Evolutionary conservation across 2,888 invertebrate genomes (phyloP).

Genomic region (Agrochola circellaris): DNA sequence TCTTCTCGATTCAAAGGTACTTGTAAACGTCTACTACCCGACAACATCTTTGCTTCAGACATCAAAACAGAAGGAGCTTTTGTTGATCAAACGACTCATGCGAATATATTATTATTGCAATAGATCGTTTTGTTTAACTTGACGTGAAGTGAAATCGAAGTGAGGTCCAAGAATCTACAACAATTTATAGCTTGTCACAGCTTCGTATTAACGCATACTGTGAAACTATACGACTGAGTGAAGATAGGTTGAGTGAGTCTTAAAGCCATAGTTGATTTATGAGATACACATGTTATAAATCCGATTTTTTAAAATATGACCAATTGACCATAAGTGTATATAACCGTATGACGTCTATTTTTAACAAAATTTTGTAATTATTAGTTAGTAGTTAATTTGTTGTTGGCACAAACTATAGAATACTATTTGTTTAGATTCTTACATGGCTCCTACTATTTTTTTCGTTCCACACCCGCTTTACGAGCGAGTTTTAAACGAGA

Average conservation of each 20-base stretch:
- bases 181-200: not conserved
- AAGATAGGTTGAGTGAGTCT: not conserved
- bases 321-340: no score
- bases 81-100: not conserved
- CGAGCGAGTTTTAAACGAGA: no score
- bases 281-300: no score
- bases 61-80: not conserved
- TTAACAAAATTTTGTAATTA: no score
- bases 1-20: not conserved
- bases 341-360: no score
- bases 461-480: not conserved
- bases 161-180: not conserved
- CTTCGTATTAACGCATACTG: not conserved
- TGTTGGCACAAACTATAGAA: no score
- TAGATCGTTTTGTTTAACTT: conserved; percentile 1
- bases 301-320: no score
- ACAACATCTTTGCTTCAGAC: not conserved
- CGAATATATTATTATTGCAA: not conserved
- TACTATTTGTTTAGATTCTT: no score
- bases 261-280: no score
- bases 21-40: not conserved
- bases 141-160: conserved; percentile 23
- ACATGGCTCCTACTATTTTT: not conserved
- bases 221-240: not conserved
- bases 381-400: no score